A percentile compares a stretch with the other conserved stretches of the same genome.
phyloP scores from a whole-genome alignment of 2,888 invertebrate species.

The Bugulina stolonifera region DNA sequence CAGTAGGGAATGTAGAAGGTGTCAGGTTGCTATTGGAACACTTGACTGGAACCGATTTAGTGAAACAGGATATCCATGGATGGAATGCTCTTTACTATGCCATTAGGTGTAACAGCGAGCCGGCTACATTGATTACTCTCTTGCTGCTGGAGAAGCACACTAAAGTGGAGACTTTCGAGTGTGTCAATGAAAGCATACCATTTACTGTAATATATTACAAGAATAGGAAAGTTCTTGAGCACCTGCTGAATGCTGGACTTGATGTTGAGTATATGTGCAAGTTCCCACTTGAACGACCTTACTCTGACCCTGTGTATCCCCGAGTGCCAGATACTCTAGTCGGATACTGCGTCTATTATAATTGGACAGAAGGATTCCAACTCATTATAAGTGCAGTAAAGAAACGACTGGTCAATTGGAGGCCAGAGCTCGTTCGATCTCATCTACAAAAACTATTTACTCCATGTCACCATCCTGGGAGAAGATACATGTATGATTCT shows the following conservation, averaged over 20 bases:
- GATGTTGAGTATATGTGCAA: background rate
- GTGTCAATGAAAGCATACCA: background rate
- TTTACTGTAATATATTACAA: background rate
- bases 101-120: background rate
- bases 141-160: background rate
- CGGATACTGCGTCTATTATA: background rate
- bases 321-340: background rate
- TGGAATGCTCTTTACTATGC: background rate
- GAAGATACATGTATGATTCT: background rate
- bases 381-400: background rate
- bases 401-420: background rate
- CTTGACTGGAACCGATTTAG: background rate
- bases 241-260: background rate
- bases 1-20: background rate
- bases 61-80: background rate
- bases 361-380: background rate
- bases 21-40: background rate
- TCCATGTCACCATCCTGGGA: background rate
- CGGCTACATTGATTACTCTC: background rate
- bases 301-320: background rate
- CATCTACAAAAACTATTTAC: background rate
- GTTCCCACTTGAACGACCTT: too few species aligned
- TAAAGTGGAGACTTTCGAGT: background rate
- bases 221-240: background rate
- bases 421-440: background rate